Conservation (phyloP, 2,797 vertebrate species). For the Clarias fuscus region DNA sequence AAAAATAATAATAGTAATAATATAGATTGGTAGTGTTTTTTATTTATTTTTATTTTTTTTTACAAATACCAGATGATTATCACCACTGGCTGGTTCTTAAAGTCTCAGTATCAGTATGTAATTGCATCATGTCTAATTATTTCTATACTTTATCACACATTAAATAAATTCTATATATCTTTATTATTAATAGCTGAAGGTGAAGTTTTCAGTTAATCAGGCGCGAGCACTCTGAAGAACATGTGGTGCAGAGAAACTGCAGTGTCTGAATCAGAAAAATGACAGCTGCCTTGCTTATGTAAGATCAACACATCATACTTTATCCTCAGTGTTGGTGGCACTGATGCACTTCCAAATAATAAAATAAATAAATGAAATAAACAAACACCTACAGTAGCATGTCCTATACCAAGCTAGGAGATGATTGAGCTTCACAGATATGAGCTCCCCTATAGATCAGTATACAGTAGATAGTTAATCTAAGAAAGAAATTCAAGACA, state of each 20-base stretch:
- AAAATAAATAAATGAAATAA: no score
- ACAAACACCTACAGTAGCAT: background rate
- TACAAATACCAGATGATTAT: background rate
- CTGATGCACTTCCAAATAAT: background rate
- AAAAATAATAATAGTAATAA: background rate
- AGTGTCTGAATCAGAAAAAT: background rate
- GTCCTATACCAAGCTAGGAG: background rate
- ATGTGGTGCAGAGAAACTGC: background rate
- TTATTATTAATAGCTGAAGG: background rate
- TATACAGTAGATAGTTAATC: background rate
- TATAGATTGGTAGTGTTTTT: background rate
- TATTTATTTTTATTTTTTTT: background rate
- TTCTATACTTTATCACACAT: background rate
- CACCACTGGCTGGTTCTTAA: background rate
- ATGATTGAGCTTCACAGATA: background rate
- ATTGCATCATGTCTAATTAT: background rate
- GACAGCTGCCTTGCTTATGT: constrained; percentile 9
- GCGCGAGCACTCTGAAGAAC: background rate
- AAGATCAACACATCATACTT: constrained; percentile 10
- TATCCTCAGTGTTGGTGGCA: background rate
- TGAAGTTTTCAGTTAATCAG: background rate
- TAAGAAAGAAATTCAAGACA: background rate
- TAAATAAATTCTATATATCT: background rate
- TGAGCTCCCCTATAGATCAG: background rate
- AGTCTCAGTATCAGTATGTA: background rate